Percentiles rank a stretch among this genome's conserved stretches.
Conservation (phyloP, 2,888 invertebrate species). For the Apocheima hispidaria region DNA sequence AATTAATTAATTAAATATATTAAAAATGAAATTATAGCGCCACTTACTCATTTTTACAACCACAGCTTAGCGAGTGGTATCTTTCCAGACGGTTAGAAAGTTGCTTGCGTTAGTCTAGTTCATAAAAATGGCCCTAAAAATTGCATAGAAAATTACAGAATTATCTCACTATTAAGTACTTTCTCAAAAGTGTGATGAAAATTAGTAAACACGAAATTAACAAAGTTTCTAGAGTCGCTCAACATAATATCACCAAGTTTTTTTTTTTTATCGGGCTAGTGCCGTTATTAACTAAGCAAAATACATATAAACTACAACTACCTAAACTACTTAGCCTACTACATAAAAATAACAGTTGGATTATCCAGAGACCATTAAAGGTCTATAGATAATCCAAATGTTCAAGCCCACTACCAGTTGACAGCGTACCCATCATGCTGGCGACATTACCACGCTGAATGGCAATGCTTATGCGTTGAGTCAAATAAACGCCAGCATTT, state of each 20-base stretch:
- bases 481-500: too few relatives aligned
- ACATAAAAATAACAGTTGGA: too few relatives aligned
- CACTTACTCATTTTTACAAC: slow-evolving; percentile 35
- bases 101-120: slow-evolving; percentile 15
- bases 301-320: too few relatives aligned
- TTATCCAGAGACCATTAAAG: too few relatives aligned
- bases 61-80: slow-evolving; percentile 27
- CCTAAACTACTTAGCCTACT: too few relatives aligned
- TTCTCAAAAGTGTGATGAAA: not conserved
- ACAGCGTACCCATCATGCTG: too few relatives aligned
- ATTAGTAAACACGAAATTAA: not conserved
- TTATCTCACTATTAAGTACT: not conserved
- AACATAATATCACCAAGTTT: not conserved
- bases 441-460: too few relatives aligned
- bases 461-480: too few relatives aligned
- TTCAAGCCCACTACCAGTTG: too few relatives aligned
- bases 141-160: not conserved
- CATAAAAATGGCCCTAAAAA: not conserved
- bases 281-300: too few relatives aligned
- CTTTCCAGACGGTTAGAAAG: slow-evolving; percentile 38
- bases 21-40: slow-evolving; percentile 6
- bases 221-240: not conserved
- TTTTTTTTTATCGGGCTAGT: too few relatives aligned
- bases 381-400: too few relatives aligned
- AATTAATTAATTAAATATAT: slow-evolving; percentile 30